A percentile compares a stretch with the other conserved stretches of the same genome.
Evolutionary conservation across 23 tunicate genomes (phyloP).

Genomic region (Trididemnum nubilum): DNA sequence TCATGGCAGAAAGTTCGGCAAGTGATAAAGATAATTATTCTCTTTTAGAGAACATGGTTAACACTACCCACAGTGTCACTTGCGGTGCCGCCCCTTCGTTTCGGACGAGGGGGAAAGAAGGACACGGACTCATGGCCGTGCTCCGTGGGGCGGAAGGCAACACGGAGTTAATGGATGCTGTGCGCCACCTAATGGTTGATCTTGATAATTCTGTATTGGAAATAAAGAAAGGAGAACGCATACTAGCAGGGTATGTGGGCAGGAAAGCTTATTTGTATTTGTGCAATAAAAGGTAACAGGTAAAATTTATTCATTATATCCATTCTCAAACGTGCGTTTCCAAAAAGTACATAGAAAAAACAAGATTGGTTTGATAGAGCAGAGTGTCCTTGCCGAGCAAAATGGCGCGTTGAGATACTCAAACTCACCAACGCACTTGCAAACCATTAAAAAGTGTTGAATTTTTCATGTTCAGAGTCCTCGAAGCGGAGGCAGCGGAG

Average conservation of each 20-base stretch:
- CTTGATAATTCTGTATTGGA: constrained; percentile 81
- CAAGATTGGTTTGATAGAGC: too few relatives aligned
- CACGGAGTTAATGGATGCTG: constrained; percentile 77
- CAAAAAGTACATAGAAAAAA: too few relatives aligned
- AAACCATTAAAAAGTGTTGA: too few relatives aligned
- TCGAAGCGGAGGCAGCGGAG: constrained; percentile 1
- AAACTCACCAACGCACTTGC: too few relatives aligned
- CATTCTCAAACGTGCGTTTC: too few relatives aligned
- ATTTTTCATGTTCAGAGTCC: neutral
- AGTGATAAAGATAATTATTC: too few relatives aligned
- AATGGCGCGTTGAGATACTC: too few relatives aligned
- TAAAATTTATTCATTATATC: too few relatives aligned
- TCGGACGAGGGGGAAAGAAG: constrained; percentile 69
- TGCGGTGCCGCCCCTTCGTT: constrained; percentile 91
- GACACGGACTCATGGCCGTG: constrained; percentile 88
- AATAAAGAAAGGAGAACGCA: constrained; percentile 67
- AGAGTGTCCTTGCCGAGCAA: too few relatives aligned
- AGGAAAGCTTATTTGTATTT: too few relatives aligned
- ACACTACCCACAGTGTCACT: constrained; percentile 69
- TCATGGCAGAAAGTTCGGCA: too few relatives aligned
- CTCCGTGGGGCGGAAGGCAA: constrained; percentile 86
- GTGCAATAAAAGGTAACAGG: too few relatives aligned
- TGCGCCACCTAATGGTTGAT: constrained; percentile 91
- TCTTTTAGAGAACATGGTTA: constrained; percentile 66
- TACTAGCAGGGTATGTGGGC: constrained; percentile 52